Evolutionary conservation across 1,140 invertebrate genomes (phyloP), one percentile per base, ranked within the genome.

Genomic region (Dufourea novaeangliae): DNA sequence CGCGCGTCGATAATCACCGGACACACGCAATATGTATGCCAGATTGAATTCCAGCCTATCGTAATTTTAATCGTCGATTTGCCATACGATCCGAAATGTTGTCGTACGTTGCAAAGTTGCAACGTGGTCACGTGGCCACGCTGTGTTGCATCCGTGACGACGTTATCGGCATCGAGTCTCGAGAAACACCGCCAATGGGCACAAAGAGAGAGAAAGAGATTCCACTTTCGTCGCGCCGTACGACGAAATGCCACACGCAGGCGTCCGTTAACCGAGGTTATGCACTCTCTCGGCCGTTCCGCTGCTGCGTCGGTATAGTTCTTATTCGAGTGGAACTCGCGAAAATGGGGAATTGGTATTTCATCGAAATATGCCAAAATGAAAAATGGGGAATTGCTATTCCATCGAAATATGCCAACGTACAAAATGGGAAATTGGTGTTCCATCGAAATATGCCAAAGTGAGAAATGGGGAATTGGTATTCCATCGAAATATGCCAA

Each of bases 231-330:
- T 71, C 70, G 57, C 29, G 12, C 37, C n/a, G n/a, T n/a, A n/a
- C n/a, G 20, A 50, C n/a, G 20, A 50, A n/a, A 50, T 50, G 22
- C 37, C 50, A 85, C 50, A 85, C 64, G 64, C 57, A 44, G 57
- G 41, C 72, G 34, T 80, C 46, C 22, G 79, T 83, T 86, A 67
- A 29, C 78, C 79, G 72, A 84, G 83, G 83, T 84, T 86, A 84
- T 73, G 85, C 64, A 77, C 72, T 64, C 46, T 27, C 34, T 75
- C 12, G 20, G 34, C 17, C n/a, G 22, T 54, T 64, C 34, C 22
- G 46, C 20, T 25, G n/a, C n/a, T n/a, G n/a, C n/a, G 25, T 20
- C 17, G 44, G 20, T n/a, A n/a, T n/a, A n/a, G 59, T 59, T 75
- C 74, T 67, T 79, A 75, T 75, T 82, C 64, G 70, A 59, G 25